These are phyloP conservation scores for Pteronura brasiliensis DNA, from an alignment of 2,113 vertebrate genomes.

Conservation along the genomic window DNA sequence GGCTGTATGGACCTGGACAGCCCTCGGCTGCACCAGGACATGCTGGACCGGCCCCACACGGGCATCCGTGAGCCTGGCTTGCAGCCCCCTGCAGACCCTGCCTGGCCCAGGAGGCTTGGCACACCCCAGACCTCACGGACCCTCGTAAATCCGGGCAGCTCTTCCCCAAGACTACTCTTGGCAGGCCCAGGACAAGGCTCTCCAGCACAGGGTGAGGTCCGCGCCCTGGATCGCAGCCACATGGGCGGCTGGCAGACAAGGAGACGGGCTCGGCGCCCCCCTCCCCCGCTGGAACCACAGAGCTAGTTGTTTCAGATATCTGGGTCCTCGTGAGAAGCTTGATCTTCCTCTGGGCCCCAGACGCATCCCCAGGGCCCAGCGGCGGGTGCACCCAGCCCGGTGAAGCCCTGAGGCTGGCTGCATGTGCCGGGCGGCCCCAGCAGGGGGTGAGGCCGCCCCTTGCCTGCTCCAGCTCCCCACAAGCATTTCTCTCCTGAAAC, in stretches of 20 bases:
- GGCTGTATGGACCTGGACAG: conserved; percentile 2
- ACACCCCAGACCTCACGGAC: background rate
- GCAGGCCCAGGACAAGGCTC: background rate
- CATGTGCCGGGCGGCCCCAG: background rate
- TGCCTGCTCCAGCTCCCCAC: background rate
- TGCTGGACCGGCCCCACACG: background rate
- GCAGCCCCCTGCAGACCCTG: background rate
- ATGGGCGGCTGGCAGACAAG: background rate
- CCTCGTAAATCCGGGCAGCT: background rate
- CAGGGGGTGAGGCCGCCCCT: background rate
- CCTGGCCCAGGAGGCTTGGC: background rate
- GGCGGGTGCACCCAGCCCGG: too few species aligned
- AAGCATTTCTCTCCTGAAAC: conserved; percentile 29
- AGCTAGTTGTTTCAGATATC: background rate
- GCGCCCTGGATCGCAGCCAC: background rate
- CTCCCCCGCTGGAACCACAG: background rate
- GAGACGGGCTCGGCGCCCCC: background rate
- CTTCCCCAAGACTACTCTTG: background rate
- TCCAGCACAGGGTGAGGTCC: background rate
- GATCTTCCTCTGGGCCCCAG: background rate
- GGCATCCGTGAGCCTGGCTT: background rate
- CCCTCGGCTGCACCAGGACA: background rate
- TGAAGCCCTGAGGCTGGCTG: background rate
- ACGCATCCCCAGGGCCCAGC: too few species aligned
- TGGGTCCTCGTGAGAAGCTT: background rate